Base-by-base conservation (phyloP, 37 sponge, comb jelly and placozoan species). In the Oopsacas minuta region DNA sequence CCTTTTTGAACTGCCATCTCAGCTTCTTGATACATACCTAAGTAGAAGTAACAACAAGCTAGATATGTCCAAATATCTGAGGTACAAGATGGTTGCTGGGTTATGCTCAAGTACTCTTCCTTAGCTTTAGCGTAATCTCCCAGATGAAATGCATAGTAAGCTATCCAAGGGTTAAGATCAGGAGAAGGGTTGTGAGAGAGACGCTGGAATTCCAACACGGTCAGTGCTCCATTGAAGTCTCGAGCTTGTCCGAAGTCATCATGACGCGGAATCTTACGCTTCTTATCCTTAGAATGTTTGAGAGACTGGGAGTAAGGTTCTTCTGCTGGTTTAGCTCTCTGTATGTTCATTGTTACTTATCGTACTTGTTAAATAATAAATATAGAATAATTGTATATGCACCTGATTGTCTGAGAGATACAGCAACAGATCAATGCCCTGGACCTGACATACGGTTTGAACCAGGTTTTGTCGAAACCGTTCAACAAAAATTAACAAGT, bases 201-300 rank as follows among this genome's bases (percentile, higher is more conserved):
- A 28, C 61, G 39, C 36, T 89, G 84, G 61, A 97, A 94, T 86
- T 97, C 95, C 0, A 98, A 38, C 7, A 98, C 86, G 0, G 99
- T 98, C 0, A 93, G 86, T 22, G 96, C 99, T 0, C 99, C 99
- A 0, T 88, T 94, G 87, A 94, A 99, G 88, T 99, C 99, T 81
- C 99, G 86, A 0, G 12, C 84, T 22, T 82, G 39, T 23, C 93
- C 39, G 42, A 99, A 95, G 35, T 93, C 99, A 30, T 94, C 94
- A 52, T 92, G 53, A 83, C 88, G 88, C 0, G 99, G 99, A 1
- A 95, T 75, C 51, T 89, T 86, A 52, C 89, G 87, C 87, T 90
- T 90, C 38, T 92, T 93, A 86, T 93, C 93, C 87, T 97, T 91
- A 81, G 92, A 90, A 12, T 37, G 42, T 53, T 81, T 25, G 3